Evolutionary conservation across 2,113 vertebrate genomes (phyloP), one percentile per base, ranked within the genome.

Genomic region (Prunella fulvescens): DNA sequence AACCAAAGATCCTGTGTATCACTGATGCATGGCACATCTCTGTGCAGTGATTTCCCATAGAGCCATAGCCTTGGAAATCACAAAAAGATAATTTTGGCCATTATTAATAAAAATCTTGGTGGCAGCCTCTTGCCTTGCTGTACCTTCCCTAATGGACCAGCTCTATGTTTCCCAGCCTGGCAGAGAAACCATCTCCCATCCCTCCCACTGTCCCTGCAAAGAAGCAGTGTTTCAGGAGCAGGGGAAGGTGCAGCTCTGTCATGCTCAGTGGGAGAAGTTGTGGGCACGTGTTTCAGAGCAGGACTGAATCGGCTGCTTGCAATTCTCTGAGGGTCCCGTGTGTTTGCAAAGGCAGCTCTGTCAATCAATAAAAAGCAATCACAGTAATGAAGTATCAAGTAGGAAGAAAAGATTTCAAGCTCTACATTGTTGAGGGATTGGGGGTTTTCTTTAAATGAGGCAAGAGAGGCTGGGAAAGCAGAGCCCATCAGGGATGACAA

Each of bases 291-390:
- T 90, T 54, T 3, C 10, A 88, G 47, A 90, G 56, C 2, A 2
- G 83, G 87, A 42, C 69, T 80, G 64, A 50, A 57, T 79, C 0
- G 2, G 60, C 77, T 29, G 9, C 86, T 84, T 74, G 82, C 56
- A 81, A 86, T 92, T 94, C 96, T 96, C 92, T 8, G 9, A 67
- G 85, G 76, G 61, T 90, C 53, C 40, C 7, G 6, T 64, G 56
- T 72, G 35, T 90, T 93, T 88, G 88, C 82, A 86, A 92, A 96
- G 74, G 82, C 96, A 93, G 65, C 56, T 90, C 79, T 88, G 72
- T 83, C 92, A 96, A 96, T 96, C 95, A 93, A 97, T 97, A 96
- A 96, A 92, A 93, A 96, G 85, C 93, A 95, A 94, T 95, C 94
- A 96, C 85, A 81, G 9, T 94, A 96, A 96, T 74, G 90, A 97